phyloP scores from a whole-genome alignment of 1,140 invertebrate species.

The Drosophila carrolli region DNA sequence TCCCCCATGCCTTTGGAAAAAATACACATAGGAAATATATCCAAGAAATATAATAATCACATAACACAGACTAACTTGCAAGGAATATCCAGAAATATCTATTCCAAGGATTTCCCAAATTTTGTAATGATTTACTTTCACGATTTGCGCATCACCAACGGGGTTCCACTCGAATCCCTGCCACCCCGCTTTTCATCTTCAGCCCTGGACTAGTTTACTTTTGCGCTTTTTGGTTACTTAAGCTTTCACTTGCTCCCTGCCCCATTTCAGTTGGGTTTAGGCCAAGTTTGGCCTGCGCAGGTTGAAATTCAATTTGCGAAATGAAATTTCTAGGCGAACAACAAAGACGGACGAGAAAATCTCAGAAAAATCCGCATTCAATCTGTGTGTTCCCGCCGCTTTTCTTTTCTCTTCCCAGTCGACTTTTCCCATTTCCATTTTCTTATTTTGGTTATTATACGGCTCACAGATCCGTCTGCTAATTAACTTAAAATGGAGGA shows the following conservation, averaged over 20 bases:
- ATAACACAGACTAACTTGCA: too few relatives aligned
- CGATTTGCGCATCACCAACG: constrained; percentile 18
- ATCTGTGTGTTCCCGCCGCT: constrained; percentile 13
- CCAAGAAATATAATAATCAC: too few relatives aligned
- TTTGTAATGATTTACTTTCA: constrained; percentile 11
- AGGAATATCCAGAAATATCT: too few relatives aligned
- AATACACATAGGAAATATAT: too few relatives aligned
- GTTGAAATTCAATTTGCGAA: constrained; percentile 77
- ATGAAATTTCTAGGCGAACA: constrained; percentile 65
- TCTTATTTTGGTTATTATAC: constrained; percentile 44
- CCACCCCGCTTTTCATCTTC: constrained; percentile 6
- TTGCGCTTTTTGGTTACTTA: constrained; percentile 53
- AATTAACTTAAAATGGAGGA: constrained; percentile 75
- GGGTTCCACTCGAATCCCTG: constrained; percentile 1
- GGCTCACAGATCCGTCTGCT: constrained; percentile 66
- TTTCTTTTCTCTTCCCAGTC: neutral
- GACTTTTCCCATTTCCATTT: constrained; percentile 17
- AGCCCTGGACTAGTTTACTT: constrained; percentile 59
- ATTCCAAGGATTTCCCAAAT: constrained; percentile 3
- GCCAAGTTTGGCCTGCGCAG: constrained; percentile 60
- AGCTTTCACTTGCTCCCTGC: constrained; percentile 42
- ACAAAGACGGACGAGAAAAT: constrained; percentile 37
- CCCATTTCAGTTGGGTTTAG: constrained; percentile 47
- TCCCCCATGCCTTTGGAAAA: too few relatives aligned
- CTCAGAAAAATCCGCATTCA: constrained; percentile 27